These are phyloP conservation scores for Neria commutata DNA, from an alignment of 2,888 invertebrate genomes.

Conservation along the genomic window DNA sequence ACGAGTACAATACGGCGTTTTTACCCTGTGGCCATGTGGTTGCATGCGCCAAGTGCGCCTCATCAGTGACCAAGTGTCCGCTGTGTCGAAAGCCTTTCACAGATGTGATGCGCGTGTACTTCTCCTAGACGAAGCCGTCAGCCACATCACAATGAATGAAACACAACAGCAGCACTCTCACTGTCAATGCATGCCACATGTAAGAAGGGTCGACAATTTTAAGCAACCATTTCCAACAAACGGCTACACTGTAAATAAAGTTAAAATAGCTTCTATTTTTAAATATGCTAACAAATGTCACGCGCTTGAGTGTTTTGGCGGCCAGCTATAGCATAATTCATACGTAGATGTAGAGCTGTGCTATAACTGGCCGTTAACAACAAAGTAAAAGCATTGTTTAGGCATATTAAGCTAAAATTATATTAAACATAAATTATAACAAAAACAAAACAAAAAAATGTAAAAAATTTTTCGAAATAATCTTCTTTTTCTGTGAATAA, in stretches of 20 bases:
- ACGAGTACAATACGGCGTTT: conserved; percentile 88
- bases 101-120: conserved; percentile 63
- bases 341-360: neutral
- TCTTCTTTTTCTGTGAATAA: no score
- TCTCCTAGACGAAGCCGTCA: conserved; percentile 50
- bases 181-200: neutral
- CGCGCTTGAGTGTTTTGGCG: conserved; percentile 7
- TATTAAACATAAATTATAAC: no score
- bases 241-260: neutral
- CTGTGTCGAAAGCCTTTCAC: conserved; percentile 81
- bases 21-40: conserved; percentile 95
- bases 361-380: conserved; percentile 21
- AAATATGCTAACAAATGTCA: neutral
- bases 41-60: conserved; percentile 89
- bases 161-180: neutral
- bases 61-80: conserved; percentile 83
- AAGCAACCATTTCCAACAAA: neutral
- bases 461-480: no score
- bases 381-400: no score
- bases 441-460: no score
- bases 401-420: no score
- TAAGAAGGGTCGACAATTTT: neutral
- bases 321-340: conserved; percentile 18
- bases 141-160: neutral
- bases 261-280: neutral